Conservation (phyloP, 2,888 invertebrate genomes). For the Drosophila nr. fundita region DNA sequence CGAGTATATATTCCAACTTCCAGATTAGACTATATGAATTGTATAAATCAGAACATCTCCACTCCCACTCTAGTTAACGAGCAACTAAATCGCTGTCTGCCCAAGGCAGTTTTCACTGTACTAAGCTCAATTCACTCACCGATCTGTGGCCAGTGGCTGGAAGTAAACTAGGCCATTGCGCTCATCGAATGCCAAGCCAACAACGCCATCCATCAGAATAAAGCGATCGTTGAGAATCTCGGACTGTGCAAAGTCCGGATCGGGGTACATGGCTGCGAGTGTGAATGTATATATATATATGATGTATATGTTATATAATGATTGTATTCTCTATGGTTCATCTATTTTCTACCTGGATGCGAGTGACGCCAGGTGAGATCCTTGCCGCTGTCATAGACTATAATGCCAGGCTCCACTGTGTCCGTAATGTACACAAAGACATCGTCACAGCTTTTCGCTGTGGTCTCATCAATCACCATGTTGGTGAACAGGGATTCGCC, state of each 20-base stretch:
- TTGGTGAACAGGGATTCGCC: conserved; percentile 92
- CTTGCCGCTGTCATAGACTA: conserved; percentile 88
- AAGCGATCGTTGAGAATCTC: conserved; percentile 89
- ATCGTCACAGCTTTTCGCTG: conserved; percentile 89
- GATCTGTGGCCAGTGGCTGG: conserved; percentile 89
- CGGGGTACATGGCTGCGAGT: conserved; percentile 90
- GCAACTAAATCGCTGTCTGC: not conserved
- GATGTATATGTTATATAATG: not conserved
- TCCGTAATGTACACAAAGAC: conserved; percentile 93
- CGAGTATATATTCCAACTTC: too few relatives aligned
- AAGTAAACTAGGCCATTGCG: conserved; percentile 87
- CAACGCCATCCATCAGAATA: conserved; percentile 89
- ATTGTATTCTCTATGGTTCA: too few relatives aligned
- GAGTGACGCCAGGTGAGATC: conserved; percentile 92
- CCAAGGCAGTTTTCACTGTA: not conserved
- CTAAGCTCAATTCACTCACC: conserved; percentile 81
- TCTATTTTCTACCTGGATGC: conserved; percentile 87
- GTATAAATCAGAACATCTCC: not conserved
- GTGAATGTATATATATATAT: not conserved
- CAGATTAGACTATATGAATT: not conserved
- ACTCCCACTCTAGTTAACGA: not conserved
- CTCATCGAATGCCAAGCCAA: conserved; percentile 88
- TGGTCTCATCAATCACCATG: conserved; percentile 91
- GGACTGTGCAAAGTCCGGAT: conserved; percentile 91
- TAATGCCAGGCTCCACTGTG: conserved; percentile 91